Conservation (phyloP, 1,140 invertebrate genomes). For the Schlechtendalia chinensis region DNA sequence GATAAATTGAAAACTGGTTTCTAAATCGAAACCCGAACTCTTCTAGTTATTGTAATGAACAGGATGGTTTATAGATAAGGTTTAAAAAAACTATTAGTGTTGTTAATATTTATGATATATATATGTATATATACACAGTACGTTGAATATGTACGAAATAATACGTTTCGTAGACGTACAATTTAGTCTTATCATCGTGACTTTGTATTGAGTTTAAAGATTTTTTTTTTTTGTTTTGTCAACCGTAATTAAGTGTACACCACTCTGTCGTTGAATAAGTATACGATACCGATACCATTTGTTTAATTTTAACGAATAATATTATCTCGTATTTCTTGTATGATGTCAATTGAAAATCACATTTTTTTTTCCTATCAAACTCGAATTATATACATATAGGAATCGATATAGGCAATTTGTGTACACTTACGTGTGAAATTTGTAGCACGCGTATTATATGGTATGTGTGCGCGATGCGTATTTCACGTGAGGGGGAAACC, state of each 20-base stretch:
- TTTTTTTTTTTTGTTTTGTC: not conserved
- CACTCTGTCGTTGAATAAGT: not conserved
- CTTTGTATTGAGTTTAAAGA: not conserved
- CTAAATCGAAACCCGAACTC: not conserved
- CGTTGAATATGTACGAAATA: not conserved
- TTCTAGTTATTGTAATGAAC: not conserved
- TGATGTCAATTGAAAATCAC: not conserved
- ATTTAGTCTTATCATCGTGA: not conserved
- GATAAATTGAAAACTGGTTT: conserved; percentile 30
- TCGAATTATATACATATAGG: not conserved
- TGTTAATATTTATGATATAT: not conserved
- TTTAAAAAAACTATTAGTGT: conserved; percentile 12
- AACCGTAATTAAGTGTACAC: not conserved
- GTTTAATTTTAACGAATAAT: conserved; percentile 11
- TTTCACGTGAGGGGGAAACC: no score
- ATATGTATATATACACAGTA: not conserved
- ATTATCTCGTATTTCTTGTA: not conserved
- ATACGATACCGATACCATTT: not conserved
- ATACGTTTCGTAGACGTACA: not conserved
- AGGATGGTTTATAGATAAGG: not conserved
- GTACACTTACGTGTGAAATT: not conserved
- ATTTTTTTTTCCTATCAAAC: not conserved
- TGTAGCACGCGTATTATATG: no score
- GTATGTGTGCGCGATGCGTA: no score
- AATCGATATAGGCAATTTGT: not conserved